These are phyloP conservation scores for Drosophila pseudotakahashii DNA, from an alignment of 2,888 invertebrate genomes.

Conservation along the genomic window DNA sequence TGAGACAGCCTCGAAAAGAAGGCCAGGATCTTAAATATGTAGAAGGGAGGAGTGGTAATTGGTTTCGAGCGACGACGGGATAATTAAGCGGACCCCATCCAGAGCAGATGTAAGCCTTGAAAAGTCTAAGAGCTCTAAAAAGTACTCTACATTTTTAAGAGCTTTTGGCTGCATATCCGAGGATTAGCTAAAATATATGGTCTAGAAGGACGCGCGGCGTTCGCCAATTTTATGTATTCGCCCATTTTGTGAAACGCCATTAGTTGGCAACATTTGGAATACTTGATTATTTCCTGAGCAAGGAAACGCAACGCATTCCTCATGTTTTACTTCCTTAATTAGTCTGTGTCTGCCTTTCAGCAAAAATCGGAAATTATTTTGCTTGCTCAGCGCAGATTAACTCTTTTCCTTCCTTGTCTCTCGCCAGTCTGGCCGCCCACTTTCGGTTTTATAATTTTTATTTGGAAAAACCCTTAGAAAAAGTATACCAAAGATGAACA, in stretches of 20 bases:
- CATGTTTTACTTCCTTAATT: conserved; percentile 10
- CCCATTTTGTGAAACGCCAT: background rate
- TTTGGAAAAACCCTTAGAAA: too few species aligned
- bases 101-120: conserved; percentile 6
- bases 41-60: background rate
- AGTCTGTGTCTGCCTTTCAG: background rate
- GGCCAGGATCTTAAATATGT: conserved; percentile 7
- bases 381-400: conserved; percentile 11
- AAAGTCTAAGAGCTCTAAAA: conserved; percentile 6
- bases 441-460: background rate
- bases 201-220: background rate
- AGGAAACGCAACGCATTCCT: conserved; percentile 11
- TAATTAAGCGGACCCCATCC: conserved; percentile 10
- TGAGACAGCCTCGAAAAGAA: conserved; percentile 1
- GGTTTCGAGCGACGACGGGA: conserved; percentile 9
- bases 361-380: conserved; percentile 15
- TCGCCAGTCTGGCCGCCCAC: background rate
- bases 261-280: conserved; percentile 12
- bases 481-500: background rate
- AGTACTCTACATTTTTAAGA: conserved; percentile 4
- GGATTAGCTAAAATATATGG: conserved; percentile 11
- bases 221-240: background rate
- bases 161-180: conserved; percentile 2
- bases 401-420: conserved; percentile 3
- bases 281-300: conserved; percentile 11